A percentile compares a stretch with the other conserved stretches of the same genome.
Conservation (phyloP, 2,888 invertebrate species). For the Tridacna crocea region DNA sequence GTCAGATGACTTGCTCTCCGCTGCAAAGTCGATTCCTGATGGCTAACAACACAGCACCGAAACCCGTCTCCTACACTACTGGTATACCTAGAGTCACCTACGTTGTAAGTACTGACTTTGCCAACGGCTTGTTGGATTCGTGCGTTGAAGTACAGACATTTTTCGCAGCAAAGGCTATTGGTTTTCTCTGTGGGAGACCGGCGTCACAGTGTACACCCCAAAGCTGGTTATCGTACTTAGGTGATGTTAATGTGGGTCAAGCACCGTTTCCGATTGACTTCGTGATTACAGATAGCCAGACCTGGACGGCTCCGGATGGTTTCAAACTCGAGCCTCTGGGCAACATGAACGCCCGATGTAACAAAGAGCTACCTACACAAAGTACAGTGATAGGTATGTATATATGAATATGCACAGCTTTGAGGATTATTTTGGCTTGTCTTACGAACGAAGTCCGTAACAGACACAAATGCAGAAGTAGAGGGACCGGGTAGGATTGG, state of each 20-base stretch:
- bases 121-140: constrained; percentile 90
- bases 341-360: constrained; percentile 72
- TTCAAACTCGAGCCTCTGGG: constrained; percentile 72
- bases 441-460: no score
- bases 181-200: constrained; percentile 92
- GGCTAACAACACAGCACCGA: constrained; percentile 83
- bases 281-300: constrained; percentile 71
- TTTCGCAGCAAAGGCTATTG: constrained; percentile 89
- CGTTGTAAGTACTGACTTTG: constrained; percentile 89
- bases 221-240: constrained; percentile 85
- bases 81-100: constrained; percentile 87
- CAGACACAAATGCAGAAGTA: no score
- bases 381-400: constrained; percentile 5
- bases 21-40: constrained; percentile 90
- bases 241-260: constrained; percentile 77
- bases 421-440: no score
- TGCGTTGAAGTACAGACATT: constrained; percentile 93
- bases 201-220: constrained; percentile 89
- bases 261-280: constrained; percentile 83
- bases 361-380: constrained; percentile 27
- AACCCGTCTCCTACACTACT: constrained; percentile 21
- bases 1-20: constrained; percentile 93
- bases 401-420: not conserved
- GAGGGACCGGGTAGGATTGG: no score
- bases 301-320: constrained; percentile 28